Base-by-base conservation (phyloP, 1,140 invertebrate species). In the Hermatobates lingyangjiaoensis region DNA sequence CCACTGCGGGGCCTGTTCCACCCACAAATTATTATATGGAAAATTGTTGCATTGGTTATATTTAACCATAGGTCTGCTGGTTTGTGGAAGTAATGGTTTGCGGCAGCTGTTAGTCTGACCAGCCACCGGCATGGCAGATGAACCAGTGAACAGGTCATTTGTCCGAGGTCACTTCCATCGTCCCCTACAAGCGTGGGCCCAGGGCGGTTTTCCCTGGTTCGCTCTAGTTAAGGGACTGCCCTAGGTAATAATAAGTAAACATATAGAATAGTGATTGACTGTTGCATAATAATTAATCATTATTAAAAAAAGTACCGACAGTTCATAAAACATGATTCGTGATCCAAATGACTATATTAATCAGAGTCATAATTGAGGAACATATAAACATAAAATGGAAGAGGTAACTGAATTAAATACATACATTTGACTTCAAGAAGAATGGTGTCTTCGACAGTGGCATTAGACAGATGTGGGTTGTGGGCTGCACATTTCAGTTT, bases 401-500 rank as follows among this genome's bases (percentile, higher is more conserved):
- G n/a, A 34, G 30, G 30, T 10, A 10, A 34, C n/a, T 10, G n/a
- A n/a, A 34, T 34, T 10, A 3, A 15, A 25, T 59, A 80, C 83
- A 86, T 70, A 90, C 87, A 85, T 67, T 87, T 75, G 64, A 91
- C 84, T 67, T 88, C 81, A 61, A 91, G 75, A 66, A 84, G 70
- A 71, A 71, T 73, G 52, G 69, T 69, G 56, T 80, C 76, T 58
- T 79, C 75, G 56, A 79, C 34, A 27, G 79, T 74, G 59, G 82
- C 86, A 64, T 79, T 77, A 21, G 75, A 74, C 62, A 90, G 83
- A 61, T 72, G 73, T 57, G 82, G 79, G 71, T 88, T 89, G 68
- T 87, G 83, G 40, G 84, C 83, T 49, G 83, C 72, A 65, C 87
- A 91, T 45, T 83, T 84, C 65, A 90, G 76, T 66, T 79, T 81